phyloP scores from a whole-genome alignment of 2,797 vertebrate genomes.

The Danio jaintianensis region DNA sequence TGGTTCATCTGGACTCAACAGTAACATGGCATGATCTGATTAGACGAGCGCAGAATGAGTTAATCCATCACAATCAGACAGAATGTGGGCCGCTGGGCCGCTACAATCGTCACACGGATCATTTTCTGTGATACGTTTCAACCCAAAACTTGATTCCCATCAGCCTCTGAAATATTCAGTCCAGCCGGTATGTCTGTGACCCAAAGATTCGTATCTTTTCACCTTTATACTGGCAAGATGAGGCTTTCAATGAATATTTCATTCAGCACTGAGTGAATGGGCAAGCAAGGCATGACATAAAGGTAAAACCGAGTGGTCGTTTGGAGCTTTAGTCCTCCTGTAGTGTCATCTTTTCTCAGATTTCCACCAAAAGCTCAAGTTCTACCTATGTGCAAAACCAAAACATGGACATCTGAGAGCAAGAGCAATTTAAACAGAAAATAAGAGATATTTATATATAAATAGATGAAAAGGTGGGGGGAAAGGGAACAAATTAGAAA shows the following conservation, averaged over 20 bases:
- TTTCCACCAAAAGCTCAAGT: conserved; percentile 14
- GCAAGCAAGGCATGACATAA: conserved; percentile 25
- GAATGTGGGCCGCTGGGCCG: conserved; percentile 10
- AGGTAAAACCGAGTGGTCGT: conserved; percentile 14
- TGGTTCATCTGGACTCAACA: not conserved
- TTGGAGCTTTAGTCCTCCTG: not conserved
- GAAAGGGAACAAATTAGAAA: no score
- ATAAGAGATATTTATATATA: no score
- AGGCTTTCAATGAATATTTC: conserved; percentile 70
- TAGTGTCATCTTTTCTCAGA: conserved; percentile 30
- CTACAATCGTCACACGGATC: conserved; percentile 49
- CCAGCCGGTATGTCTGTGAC: conserved; percentile 60
- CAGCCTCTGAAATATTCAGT: conserved; percentile 73
- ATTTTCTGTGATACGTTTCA: conserved; percentile 56
- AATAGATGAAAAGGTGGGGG: no score
- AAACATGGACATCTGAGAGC: conserved; percentile 17
- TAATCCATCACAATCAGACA: conserved; percentile 11
- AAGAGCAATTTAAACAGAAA: not conserved
- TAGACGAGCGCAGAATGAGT: conserved; percentile 1
- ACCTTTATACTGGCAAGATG: conserved; percentile 59
- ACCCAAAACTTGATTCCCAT: conserved; percentile 69
- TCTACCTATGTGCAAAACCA: conserved; percentile 6
- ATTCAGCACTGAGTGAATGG: conserved; percentile 60
- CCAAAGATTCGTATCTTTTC: conserved; percentile 65
- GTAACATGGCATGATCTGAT: conserved; percentile 23